Base-by-base conservation (phyloP, 2,888 invertebrate species). In the Atrina japonica region DNA sequence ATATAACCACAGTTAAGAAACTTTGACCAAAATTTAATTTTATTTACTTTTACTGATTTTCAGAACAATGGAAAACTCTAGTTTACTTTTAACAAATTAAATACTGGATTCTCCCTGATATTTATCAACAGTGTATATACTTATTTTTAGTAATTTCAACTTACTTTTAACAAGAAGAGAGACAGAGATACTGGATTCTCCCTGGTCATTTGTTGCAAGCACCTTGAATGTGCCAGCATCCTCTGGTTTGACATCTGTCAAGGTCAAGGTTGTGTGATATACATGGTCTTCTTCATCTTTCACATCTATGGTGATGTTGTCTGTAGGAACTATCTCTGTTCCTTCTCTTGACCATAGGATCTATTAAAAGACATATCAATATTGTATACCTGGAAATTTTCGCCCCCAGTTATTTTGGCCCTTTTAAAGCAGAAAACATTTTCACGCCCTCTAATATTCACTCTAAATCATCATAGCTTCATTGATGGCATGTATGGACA, bases 251-350 rank as follows among this genome's bases (percentile, higher is more conserved):
- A 85, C 83, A 29, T 86, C 76, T 7, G 81, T 94, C 78, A 97
- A 94, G 27, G 94, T 93, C 63, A 98, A 90, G 0, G 93, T 94
- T 81, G 94, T 93, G 85, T 93, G 76, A 72, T 93, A 84, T 2
- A 75, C 77, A 59, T 83, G 69, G 18, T 71, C 84, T 27, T 83
- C 83, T 56, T 82, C 78, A n/a, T 77, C 81, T 7, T 81, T 47
- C 0, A 71, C 72, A 18, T 84, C 78, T 5, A 79, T 75, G 29
- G 78, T 82, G 25, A 83, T 78, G n/a, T 79, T 76, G 21, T 82
- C 80, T n/a, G 83, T 79, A 27, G 76, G 71, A 25, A 79, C 78
- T 9, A 90, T 50, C 30, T 78, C 76, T 3, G 70, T 67, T 41
- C 80, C 83, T 68, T 89, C 86, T 49, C 85, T 85, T 30, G 76